phyloP scores from a whole-genome alignment of 2,113 vertebrate genomes.

The Pelusios castaneus region DNA sequence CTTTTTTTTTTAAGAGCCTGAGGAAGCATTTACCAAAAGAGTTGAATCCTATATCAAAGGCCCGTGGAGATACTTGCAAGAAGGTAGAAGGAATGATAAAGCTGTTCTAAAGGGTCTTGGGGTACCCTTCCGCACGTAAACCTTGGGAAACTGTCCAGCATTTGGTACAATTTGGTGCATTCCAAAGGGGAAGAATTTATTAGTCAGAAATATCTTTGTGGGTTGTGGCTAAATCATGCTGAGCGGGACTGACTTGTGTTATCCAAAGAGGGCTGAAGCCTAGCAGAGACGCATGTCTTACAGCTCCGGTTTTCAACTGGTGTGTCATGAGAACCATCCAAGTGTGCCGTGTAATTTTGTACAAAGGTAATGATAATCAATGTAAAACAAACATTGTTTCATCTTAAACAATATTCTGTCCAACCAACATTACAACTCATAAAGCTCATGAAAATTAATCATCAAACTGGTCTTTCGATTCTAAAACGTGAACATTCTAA shows the following conservation, averaged over 20 bases:
- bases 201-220: no score
- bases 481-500: no score
- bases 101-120: not conserved
- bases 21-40: constrained; percentile 35
- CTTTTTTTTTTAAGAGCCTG: not conserved
- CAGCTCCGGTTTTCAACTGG: no score
- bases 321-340: no score
- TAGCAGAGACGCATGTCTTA: not conserved
- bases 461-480: no score
- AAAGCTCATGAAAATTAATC: no score
- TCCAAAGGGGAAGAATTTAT: not conserved
- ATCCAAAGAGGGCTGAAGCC: not conserved
- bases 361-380: no score
- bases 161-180: not conserved
- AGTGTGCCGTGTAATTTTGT: no score
- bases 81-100: not conserved
- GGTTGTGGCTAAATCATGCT: not conserved
- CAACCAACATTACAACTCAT: no score
- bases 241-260: accelerated
- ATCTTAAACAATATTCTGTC: no score
- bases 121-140: not conserved
- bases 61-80: not conserved
- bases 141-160: not conserved
- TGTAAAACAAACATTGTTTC: no score
- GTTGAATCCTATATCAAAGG: not conserved